A percentile compares a stretch with the other conserved stretches of the same genome.
phyloP scores from a whole-genome alignment of 2,113 vertebrate species.

The Crotophaga sulcirostris region DNA sequence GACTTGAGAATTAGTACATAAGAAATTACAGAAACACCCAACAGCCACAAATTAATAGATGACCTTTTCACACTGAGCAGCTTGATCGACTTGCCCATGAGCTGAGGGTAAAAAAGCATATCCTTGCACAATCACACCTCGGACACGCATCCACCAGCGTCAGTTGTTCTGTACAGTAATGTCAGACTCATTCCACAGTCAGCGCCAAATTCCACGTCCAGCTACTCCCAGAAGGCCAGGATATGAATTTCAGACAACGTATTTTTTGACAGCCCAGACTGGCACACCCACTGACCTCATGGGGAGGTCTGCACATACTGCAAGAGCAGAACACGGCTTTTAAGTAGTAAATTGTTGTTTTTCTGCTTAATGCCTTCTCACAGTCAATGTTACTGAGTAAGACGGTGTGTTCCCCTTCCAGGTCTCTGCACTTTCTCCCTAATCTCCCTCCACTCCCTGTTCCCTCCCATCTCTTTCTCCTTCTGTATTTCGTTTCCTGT shows the following conservation, averaged over 20 bases:
- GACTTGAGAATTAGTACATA: background rate
- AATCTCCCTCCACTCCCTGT: rapidly evolving
- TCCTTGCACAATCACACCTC: conserved; percentile 2
- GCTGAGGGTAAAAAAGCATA: background rate
- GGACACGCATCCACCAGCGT: rapidly evolving
- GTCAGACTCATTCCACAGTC: background rate
- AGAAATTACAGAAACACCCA: background rate
- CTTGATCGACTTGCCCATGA: background rate
- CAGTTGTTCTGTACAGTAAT: background rate
- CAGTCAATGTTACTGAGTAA: background rate
- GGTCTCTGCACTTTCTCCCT: background rate
- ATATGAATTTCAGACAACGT: conserved; percentile 16
- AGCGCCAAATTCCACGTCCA: background rate
- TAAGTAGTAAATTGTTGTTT: conserved; percentile 31
- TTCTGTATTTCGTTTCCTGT: background rate
- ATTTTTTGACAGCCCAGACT: conserved; percentile 36
- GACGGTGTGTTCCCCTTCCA: background rate
- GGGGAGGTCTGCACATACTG: conserved; percentile 41
- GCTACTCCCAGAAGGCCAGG: background rate
- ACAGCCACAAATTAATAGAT: background rate
- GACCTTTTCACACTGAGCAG: background rate
- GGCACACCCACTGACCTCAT: conserved; percentile 65
- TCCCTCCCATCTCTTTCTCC: background rate
- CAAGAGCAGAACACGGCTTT: background rate
- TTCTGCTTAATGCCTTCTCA: background rate